These are phyloP conservation scores for Glaucidium brasilianum DNA, from an alignment of 2,113 vertebrate genomes.

Conservation along the genomic window DNA sequence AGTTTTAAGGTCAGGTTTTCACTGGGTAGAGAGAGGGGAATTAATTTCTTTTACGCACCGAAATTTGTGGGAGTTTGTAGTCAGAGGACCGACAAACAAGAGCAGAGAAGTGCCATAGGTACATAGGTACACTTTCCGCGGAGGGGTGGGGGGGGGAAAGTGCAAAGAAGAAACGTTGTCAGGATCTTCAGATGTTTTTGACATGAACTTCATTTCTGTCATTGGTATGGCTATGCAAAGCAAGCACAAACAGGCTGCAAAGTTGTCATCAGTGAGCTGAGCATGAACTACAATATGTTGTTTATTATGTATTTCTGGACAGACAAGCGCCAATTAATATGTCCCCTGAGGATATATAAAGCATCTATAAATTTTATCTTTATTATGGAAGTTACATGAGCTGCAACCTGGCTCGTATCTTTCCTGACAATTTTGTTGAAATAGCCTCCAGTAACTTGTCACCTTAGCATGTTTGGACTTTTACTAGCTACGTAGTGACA, in stretches of 20 bases:
- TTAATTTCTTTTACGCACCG: rapidly evolving
- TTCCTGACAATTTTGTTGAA: neutral
- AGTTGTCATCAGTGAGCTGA: neutral
- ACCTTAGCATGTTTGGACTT: neutral
- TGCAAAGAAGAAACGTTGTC: rapidly evolving
- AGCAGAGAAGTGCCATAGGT: neutral
- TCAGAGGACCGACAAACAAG: rapidly evolving
- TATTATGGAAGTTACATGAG: neutral
- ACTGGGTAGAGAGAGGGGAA: no score
- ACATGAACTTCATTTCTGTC: rapidly evolving
- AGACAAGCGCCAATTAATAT: neutral
- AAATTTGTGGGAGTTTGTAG: neutral
- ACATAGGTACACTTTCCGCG: rapidly evolving
- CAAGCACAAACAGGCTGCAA: neutral
- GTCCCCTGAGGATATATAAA: neutral
- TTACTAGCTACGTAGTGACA: neutral
- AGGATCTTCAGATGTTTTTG: neutral
- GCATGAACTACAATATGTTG: neutral
- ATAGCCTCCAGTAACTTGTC: neutral
- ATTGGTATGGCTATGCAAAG: neutral
- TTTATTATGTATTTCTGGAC: neutral
- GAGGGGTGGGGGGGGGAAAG: no score
- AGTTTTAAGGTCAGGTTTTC: neutral
- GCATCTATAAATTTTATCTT: neutral
- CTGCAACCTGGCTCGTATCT: neutral